Base-by-base conservation (phyloP, 2,888 invertebrate species). In the Aricia artaxerxes region DNA sequence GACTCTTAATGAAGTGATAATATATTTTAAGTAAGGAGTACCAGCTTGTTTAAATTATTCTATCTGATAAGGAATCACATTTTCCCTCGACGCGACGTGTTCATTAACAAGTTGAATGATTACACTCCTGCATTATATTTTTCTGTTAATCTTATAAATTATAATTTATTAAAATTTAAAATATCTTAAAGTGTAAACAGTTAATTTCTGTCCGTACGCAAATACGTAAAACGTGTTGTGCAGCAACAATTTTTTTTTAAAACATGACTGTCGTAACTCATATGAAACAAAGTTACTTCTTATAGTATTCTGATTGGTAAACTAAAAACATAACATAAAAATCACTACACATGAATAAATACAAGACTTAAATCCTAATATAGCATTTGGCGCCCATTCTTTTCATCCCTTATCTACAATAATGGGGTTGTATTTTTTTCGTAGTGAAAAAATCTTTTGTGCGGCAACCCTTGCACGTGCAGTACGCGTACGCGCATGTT, bases 381-480 rank as follows among this genome's bases (percentile, higher is more conserved):
- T 38, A 16, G 76, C 49, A 76, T 53, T 76, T 83, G 81, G 82
- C 84, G 84, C 85, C 87, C 86, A 72, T 57, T 85, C 87, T 86
- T 87, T 90, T 90, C 89, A 89, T 88, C 88, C 89, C 87, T 93
- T 92, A 94, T 93, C 91, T 88, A 87, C 53, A 76, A 76, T 53
- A 90, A 91, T 91, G 93, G 93, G 92, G 92, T 92, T 87, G 86
- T 87, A 83, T 92, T 86, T 91, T 92, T 89, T 82, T 82, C 85
- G 86, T 85, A 88, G 89, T 85, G 85, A 89, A 91, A 86, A 92
- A 89, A 89, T 87, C 91, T 91, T 90, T 91, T 90, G 89, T 91
- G 88, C 87, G 88, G 86, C 83, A 90, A 89, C 90, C 91, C 92
- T 89, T 90, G 89, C 92, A 92, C 92, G 76, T 76, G 76, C 53